Evolutionary conservation across 2,797 vertebrate species (phyloP).

Genomic region (Galagoides demidoff): DNA sequence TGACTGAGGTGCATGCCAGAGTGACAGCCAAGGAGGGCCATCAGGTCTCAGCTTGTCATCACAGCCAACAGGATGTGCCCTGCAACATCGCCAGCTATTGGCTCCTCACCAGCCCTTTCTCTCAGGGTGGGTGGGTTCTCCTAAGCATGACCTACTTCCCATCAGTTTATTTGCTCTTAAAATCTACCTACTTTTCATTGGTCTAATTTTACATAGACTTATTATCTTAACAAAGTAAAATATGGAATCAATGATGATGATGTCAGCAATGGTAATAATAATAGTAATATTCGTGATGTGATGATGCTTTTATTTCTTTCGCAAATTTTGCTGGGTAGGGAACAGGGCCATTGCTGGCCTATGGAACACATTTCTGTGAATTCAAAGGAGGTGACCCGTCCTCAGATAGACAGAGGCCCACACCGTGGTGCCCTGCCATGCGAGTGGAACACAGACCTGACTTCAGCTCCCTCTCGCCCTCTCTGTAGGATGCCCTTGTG

Average conservation of each 20-base stretch:
- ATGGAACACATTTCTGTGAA: neutral
- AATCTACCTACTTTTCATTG: neutral
- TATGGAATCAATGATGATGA: neutral
- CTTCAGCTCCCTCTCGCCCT: neutral
- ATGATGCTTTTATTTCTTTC: neutral
- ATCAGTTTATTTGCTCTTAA: neutral
- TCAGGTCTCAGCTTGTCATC: neutral
- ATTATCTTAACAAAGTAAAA: neutral
- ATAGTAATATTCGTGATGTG: neutral
- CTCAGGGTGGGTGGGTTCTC: neutral
- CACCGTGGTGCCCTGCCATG: accelerated
- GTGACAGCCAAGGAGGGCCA: neutral
- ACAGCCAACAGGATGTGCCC: neutral
- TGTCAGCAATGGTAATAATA: too few species aligned
- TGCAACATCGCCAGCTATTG: accelerated
- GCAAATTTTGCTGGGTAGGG: neutral
- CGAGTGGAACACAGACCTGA: neutral
- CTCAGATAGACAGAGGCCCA: neutral
- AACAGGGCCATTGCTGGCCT: neutral
- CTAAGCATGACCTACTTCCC: neutral
- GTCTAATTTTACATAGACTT: neutral
- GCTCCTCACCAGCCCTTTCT: neutral
- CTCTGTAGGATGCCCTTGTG: neutral
- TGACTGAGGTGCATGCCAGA: neutral
- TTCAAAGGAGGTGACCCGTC: neutral